Conservation (phyloP, 2,888 invertebrate species). For the Tipula confusa region DNA sequence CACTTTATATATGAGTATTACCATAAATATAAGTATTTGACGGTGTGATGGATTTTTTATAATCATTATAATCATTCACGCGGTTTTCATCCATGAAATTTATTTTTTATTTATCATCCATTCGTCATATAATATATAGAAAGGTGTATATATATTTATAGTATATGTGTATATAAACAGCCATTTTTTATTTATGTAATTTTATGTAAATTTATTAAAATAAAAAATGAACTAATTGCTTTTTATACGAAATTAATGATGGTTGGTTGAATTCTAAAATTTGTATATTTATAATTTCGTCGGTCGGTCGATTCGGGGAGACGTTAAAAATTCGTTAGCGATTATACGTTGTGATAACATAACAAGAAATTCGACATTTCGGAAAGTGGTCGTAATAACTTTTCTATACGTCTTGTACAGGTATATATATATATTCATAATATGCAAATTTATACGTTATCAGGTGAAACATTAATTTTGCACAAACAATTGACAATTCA, state of each 20-base stretch:
- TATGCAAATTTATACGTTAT: background rate
- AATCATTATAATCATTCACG: conserved; percentile 25
- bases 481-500: background rate
- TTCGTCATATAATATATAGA: background rate
- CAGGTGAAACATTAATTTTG: background rate
- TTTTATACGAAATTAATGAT: conserved; percentile 29
- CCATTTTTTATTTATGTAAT: conserved; percentile 15
- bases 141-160: background rate
- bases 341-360: background rate
- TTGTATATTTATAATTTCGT: background rate
- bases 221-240: conserved; percentile 28
- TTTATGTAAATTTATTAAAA: conserved; percentile 30
- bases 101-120: conserved; percentile 1
- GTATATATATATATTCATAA: background rate
- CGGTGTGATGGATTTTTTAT: conserved; percentile 9
- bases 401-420: background rate
- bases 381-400: background rate
- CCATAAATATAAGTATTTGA: conserved; percentile 15
- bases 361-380: background rate
- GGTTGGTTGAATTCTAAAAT: conserved; percentile 27
- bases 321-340: conserved; percentile 9
- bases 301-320: background rate
- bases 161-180: background rate
- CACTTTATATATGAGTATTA: background rate
- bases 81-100: conserved; percentile 25